Base-by-base conservation (phyloP, 2,888 invertebrate species). In the Bruchidius siliquastri region DNA sequence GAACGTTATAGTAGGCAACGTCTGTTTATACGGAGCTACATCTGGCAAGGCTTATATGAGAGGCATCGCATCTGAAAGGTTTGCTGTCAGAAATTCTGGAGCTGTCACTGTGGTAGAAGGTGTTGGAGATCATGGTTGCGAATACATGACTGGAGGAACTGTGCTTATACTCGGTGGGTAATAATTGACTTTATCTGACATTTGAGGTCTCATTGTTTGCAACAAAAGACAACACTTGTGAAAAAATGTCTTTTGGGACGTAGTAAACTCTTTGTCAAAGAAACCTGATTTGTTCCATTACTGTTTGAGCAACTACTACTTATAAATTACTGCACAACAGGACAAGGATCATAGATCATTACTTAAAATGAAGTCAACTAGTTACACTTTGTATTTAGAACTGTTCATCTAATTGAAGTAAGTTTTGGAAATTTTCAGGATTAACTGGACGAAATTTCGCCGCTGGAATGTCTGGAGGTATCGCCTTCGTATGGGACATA, bases 121-220 rank as follows among this genome's bases (percentile, higher is more conserved):
- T 72, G 98, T 97, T 74, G 99, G 99, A 68, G 99, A 99, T 89
- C 99, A 99, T 87, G 99, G 98, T 74, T 99, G 99, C 89, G 99
- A 99, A 88, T 99, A 99, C 88, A 99, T 99, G 99, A 99, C 99
- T 71, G 98, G 97, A 20, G 98, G 98, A 74, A 88, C 91, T 75
- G 94, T 95, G 76, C 90, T 99, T 72, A 94, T 99, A 82, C 90
- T 99, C 20, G 85, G 85, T 84, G 78, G 78, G 74, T 75, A 13
- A 2, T 30, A 49, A 22, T 67, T n/a, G n/a, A n/a, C n/a, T n/a
- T n/a, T n/a, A n/a, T n/a, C n/a, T n/a, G n/a, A n/a, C n/a, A n/a
- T n/a, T n/a, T n/a, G n/a, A n/a, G n/a, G n/a, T n/a, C n/a, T n/a
- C n/a, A n/a, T n/a, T n/a, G n/a, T n/a, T n/a, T n/a, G n/a, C n/a